Conservation (phyloP, 2,113 vertebrate species). For the Coptodon bakossiorum region DNA sequence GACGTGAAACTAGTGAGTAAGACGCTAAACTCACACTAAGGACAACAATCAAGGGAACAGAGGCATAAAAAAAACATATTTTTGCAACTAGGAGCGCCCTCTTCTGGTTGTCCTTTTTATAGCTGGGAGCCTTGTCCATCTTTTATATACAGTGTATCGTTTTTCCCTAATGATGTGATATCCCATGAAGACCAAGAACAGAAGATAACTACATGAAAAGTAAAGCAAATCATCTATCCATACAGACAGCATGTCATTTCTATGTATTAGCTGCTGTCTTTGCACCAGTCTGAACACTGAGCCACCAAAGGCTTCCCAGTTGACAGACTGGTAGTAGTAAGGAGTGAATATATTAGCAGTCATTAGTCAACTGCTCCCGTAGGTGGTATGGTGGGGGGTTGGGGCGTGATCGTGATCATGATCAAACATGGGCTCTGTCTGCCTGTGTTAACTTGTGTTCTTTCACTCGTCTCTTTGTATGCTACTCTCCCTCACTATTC, state of each 20-base stretch:
- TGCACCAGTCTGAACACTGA: conserved; percentile 16
- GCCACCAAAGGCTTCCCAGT: conserved; percentile 5
- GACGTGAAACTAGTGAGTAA: background rate
- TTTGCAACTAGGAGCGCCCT: background rate
- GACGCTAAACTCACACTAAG: background rate
- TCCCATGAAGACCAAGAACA: background rate
- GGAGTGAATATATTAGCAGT: conserved; percentile 56
- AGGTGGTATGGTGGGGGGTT: background rate
- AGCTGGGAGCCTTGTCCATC: background rate
- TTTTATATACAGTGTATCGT: background rate
- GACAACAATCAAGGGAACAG: background rate
- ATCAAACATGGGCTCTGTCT: conserved; percentile 4
- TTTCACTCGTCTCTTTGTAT: background rate
- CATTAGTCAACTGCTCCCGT: conserved; percentile 44
- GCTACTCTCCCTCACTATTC: background rate
- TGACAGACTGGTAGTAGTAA: conserved; percentile 45
- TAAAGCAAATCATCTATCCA: background rate
- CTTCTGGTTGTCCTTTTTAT: background rate
- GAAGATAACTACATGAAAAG: background rate
- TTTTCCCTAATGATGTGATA: background rate
- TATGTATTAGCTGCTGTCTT: background rate
- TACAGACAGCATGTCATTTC: background rate
- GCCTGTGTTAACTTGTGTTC: background rate
- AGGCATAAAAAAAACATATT: background rate
- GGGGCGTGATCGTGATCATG: conserved; percentile 3